Percentiles rank a stretch among this genome's conserved stretches.
Evolutionary conservation across 2,113 vertebrate genomes (phyloP).

Genomic region (Phalacrocorax brasilianus): DNA sequence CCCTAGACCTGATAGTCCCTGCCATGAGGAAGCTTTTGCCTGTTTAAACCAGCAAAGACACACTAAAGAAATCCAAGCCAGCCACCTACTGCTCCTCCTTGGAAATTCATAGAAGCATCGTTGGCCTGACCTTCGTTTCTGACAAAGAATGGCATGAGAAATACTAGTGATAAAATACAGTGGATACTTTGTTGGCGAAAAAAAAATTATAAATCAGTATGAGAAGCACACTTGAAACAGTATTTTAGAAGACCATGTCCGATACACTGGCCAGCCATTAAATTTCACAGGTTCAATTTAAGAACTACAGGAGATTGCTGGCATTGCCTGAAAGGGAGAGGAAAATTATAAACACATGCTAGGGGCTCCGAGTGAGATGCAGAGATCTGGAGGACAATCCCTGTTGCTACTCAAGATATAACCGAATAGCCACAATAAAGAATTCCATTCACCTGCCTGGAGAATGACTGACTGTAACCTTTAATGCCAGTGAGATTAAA

Average conservation of each 20-base stretch:
- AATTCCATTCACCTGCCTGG: slow-evolving; percentile 30
- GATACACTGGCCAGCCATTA: slow-evolving; percentile 4
- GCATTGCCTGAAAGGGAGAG: slow-evolving; percentile 53
- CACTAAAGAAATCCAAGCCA: slow-evolving; percentile 64
- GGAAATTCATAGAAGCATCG: slow-evolving; percentile 32
- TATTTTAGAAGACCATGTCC: slow-evolving; percentile 13
- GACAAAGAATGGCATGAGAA: neutral
- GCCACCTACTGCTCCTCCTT: slow-evolving; percentile 63
- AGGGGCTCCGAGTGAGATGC: neutral
- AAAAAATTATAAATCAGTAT: neutral
- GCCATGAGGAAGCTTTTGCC: neutral
- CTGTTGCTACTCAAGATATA: neutral
- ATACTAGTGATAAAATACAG: neutral
- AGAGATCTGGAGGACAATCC: slow-evolving; percentile 43
- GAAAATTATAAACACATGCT: slow-evolving; percentile 48
- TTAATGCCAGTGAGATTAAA: neutral
- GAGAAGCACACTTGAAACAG: neutral
- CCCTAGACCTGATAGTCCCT: neutral
- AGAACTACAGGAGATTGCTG: slow-evolving; percentile 51
- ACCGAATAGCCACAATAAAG: neutral
- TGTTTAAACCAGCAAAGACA: neutral
- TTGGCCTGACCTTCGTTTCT: neutral
- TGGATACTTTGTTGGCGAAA: neutral
- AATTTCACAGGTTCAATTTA: slow-evolving; percentile 46
- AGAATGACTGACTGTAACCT: neutral